Evolutionary conservation across 2,797 vertebrate genomes (phyloP).

Genomic region (Typhlichthys subterraneus): DNA sequence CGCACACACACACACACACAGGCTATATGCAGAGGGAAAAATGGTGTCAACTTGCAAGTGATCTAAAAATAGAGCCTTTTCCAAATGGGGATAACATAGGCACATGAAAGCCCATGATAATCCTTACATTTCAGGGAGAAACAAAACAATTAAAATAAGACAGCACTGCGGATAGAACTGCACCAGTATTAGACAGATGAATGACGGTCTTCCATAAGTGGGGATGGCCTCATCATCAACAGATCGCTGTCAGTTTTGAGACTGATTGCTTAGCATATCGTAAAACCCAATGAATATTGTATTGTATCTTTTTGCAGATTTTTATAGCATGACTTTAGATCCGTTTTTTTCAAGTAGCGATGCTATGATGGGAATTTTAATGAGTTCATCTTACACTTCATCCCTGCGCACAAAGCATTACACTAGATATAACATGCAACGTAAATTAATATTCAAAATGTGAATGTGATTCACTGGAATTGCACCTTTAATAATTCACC

Average conservation of each 20-base stretch:
- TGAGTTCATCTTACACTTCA: neutral
- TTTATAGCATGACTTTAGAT: too few species aligned
- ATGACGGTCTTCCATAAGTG: too few species aligned
- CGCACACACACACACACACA: neutral
- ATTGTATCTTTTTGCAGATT: too few species aligned
- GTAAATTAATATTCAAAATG: too few species aligned
- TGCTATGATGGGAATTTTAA: neutral
- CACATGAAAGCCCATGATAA: slow-evolving; percentile 74
- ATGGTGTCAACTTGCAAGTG: slow-evolving; percentile 76
- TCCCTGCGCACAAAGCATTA: neutral
- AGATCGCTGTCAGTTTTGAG: too few species aligned
- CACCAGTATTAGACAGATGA: slow-evolving; percentile 38
- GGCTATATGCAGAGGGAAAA: slow-evolving; percentile 56
- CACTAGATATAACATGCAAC: neutral
- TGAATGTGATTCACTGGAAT: too few species aligned
- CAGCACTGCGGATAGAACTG: slow-evolving; percentile 59
- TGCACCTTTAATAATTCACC: neutral
- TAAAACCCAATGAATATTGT: too few species aligned
- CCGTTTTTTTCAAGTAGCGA: too few species aligned
- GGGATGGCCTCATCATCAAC: too few species aligned
- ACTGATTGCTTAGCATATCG: too few species aligned
- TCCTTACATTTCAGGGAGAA: slow-evolving; percentile 73
- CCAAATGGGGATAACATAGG: slow-evolving; percentile 73
- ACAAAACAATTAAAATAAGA: slow-evolving; percentile 69
- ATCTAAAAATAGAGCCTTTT: slow-evolving; percentile 76